Conservation (phyloP, 1,140 invertebrate species). For the Heterodera carotae region DNA sequence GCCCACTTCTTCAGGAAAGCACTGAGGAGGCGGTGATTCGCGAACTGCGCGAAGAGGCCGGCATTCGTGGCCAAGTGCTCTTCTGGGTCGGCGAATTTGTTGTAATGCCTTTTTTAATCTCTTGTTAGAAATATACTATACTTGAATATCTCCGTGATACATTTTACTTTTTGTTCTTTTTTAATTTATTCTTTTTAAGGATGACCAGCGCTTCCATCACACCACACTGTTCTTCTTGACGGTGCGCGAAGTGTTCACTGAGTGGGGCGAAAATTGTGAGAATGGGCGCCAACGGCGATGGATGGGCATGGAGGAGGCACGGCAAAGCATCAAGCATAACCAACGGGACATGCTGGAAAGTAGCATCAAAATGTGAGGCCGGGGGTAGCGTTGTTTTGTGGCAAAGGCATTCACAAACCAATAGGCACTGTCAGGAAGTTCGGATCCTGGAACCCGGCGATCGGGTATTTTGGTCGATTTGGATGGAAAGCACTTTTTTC, state of each 20-base stretch:
- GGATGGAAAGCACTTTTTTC: too few relatives aligned
- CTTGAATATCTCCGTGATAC: too few relatives aligned
- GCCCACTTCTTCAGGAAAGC: constrained; percentile 9
- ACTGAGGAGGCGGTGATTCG: constrained; percentile 28
- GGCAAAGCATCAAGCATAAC: constrained; percentile 21
- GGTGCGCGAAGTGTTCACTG: constrained; percentile 21
- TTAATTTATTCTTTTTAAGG: background rate
- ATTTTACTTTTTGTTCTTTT: background rate
- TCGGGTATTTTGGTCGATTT: too few relatives aligned
- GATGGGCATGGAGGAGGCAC: constrained; percentile 22
- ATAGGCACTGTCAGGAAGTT: too few relatives aligned
- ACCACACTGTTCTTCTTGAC: constrained; percentile 18
- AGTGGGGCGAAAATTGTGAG: constrained; percentile 32
- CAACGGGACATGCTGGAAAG: constrained; percentile 23
- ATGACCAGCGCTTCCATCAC: constrained; percentile 33
- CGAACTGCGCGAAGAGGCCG: constrained; percentile 28
- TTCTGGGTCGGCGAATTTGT: constrained; percentile 27
- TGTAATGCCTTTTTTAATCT: constrained; percentile 8
- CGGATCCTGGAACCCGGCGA: too few relatives aligned
- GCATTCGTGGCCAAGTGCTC: constrained; percentile 22
- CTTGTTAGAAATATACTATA: background rate
- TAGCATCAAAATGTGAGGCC: constrained; percentile 16
- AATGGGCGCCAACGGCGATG: constrained; percentile 29
- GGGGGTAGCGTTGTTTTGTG: background rate
- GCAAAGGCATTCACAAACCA: background rate